phyloP scores from a whole-genome alignment of 2,888 invertebrate genomes.

The Lithophane leautieri region DNA sequence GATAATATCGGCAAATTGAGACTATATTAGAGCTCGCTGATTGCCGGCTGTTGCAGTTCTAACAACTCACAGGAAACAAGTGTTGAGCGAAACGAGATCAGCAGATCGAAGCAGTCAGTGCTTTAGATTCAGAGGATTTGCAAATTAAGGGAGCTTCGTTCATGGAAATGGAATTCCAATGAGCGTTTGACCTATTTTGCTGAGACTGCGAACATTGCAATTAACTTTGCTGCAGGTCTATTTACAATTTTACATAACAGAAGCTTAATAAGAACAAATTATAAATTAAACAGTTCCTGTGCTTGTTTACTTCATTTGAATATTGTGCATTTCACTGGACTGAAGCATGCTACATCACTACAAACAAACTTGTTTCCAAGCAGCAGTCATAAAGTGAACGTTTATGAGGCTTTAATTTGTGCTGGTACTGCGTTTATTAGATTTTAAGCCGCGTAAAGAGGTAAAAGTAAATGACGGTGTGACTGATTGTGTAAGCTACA shows the following conservation, averaged over 20 bases:
- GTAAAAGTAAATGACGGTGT: slow-evolving; percentile 19
- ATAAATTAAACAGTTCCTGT: neutral
- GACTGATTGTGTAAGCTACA: neutral
- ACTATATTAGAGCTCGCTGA: slow-evolving; percentile 42
- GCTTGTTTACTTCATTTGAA: slow-evolving; percentile 10
- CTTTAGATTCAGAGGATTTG: slow-evolving; percentile 28
- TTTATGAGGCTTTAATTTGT: slow-evolving; percentile 47
- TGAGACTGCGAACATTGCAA: slow-evolving; percentile 2
- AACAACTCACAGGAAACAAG: slow-evolving; percentile 45
- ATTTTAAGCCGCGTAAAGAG: slow-evolving; percentile 33
- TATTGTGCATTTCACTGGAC: slow-evolving; percentile 29
- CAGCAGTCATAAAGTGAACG: slow-evolving; percentile 43
- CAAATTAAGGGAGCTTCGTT: slow-evolving; percentile 38
- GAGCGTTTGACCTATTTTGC: slow-evolving; percentile 11
- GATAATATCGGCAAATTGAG: slow-evolving; percentile 59
- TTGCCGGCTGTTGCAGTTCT: slow-evolving; percentile 43
- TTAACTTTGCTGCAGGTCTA: slow-evolving; percentile 1
- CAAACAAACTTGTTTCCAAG: slow-evolving; percentile 45
- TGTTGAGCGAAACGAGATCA: slow-evolving; percentile 33
- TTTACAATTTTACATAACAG: slow-evolving; percentile 6
- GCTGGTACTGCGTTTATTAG: slow-evolving; percentile 40
- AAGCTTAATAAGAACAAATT: neutral
- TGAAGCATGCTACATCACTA: slow-evolving; percentile 37
- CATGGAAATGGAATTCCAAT: slow-evolving; percentile 23
- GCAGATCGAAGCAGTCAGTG: slow-evolving; percentile 33